These are phyloP conservation scores for Oppia nitens DNA, from an alignment of 1,140 invertebrate species.

Conservation along the genomic window DNA sequence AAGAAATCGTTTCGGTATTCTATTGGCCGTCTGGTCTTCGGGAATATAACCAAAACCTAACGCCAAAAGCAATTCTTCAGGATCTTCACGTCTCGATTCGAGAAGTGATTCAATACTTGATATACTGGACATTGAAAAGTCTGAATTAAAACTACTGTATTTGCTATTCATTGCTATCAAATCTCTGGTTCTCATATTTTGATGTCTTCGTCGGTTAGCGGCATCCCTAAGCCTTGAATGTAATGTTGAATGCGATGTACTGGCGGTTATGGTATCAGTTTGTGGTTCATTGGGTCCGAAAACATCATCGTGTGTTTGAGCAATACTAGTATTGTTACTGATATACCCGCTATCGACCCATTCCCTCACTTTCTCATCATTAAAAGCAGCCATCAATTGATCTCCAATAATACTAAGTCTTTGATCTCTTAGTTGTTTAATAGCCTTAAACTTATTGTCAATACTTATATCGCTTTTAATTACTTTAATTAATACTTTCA, in stretches of 20 bases:
- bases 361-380: not conserved
- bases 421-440: not conserved
- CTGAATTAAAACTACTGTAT: slow-evolving; percentile 17
- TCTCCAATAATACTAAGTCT: not conserved
- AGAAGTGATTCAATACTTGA: slow-evolving; percentile 50
- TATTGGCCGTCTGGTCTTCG: slow-evolving; percentile 27
- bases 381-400: not conserved
- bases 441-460: not conserved
- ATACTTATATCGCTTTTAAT: not conserved
- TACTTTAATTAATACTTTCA: not conserved
- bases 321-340: not conserved
- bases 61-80: slow-evolving; percentile 49
- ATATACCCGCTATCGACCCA: not conserved
- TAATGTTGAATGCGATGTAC: not conserved
- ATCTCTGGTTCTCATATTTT: not conserved
- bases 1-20: slow-evolving; percentile 47
- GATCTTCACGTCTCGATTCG: slow-evolving; percentile 49
- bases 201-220: not conserved
- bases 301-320: too few species aligned
- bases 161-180: not conserved
- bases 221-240: not conserved
- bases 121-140: slow-evolving; percentile 3
- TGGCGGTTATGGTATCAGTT: not conserved
- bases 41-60: slow-evolving; percentile 39
- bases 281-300: too few species aligned